Percentiles rank a stretch among this genome's conserved stretches.
phyloP scores from a whole-genome alignment of 2,113 vertebrate species.

The Syrmaticus mikado region DNA sequence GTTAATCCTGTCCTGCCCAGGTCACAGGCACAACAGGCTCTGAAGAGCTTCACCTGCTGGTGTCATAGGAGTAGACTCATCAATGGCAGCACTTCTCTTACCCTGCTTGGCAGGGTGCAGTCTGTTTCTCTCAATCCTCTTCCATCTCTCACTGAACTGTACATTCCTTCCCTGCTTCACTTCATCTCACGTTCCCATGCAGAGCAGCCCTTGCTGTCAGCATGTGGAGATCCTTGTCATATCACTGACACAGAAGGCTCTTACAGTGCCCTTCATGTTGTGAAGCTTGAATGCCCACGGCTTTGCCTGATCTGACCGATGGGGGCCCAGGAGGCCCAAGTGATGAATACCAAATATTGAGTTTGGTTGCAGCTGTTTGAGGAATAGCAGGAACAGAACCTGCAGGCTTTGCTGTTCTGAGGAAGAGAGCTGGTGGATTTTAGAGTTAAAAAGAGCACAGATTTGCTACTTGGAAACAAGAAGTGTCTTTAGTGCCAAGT shows the following conservation, averaged over 20 bases:
- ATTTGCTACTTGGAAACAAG: not conserved
- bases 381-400: not conserved
- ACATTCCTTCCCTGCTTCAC: slow-evolving; percentile 38
- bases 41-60: slow-evolving; percentile 55
- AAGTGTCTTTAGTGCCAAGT: not conserved
- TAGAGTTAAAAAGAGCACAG: not conserved
- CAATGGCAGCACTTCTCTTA: slow-evolving; percentile 34
- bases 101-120: slow-evolving; percentile 38
- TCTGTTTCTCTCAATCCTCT: slow-evolving; percentile 29
- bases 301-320: not conserved
- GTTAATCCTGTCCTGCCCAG: slow-evolving; percentile 61
- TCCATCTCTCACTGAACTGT: slow-evolving; percentile 39
- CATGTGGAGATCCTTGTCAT: not conserved
- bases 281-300: not conserved
- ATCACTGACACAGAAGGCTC: not conserved
- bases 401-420: not conserved
- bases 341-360: not conserved
- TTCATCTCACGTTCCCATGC: slow-evolving; percentile 26
- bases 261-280: not conserved
- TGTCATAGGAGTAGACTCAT: slow-evolving; percentile 46
- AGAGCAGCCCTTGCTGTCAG: slow-evolving; percentile 51
- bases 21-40: slow-evolving; percentile 58
- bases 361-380: not conserved
- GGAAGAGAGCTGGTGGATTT: not conserved
- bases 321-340: not conserved